Conservation (phyloP, 1,140 invertebrate species). For the Camponotus pennsylvanicus region DNA sequence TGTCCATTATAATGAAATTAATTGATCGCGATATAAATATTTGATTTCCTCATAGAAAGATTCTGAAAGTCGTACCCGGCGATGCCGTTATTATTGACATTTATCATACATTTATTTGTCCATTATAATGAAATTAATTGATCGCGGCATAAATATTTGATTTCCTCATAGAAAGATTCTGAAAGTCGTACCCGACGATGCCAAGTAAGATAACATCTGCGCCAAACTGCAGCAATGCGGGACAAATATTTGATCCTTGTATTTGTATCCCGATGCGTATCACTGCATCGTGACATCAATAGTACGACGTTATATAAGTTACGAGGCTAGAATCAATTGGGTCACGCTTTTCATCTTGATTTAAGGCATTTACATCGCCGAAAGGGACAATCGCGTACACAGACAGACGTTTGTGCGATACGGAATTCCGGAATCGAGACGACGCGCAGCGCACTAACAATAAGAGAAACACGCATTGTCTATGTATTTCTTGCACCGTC, state of each 20-base stretch:
- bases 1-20: not conserved
- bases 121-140: not conserved
- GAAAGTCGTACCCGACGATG: conserved; percentile 9
- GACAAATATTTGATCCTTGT: conserved; percentile 34
- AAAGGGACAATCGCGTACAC: conserved; percentile 30
- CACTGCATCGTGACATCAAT: not conserved
- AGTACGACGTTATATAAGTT: not conserved
- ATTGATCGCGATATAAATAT: no score
- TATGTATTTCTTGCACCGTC: conserved; percentile 16
- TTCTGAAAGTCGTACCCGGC: no score
- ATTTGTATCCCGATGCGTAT: conserved; percentile 41
- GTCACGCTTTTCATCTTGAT: conserved; percentile 66
- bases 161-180: not conserved
- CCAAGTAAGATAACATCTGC: conserved; percentile 42
- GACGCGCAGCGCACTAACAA: not conserved
- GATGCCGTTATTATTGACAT: not conserved
- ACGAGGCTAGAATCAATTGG: conserved; percentile 53
- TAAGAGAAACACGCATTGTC: conserved; percentile 19
- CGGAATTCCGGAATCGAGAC: conserved; percentile 37
- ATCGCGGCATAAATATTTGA: conserved; percentile 34
- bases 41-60: no score
- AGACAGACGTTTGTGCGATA: not conserved
- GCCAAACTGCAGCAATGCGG: conserved; percentile 7
- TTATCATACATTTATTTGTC: not conserved
- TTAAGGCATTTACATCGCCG: conserved; percentile 53